These are phyloP conservation scores for Lindbergichthys nudifrons DNA, from an alignment of 2,797 vertebrate genomes.

Conservation along the genomic window DNA sequence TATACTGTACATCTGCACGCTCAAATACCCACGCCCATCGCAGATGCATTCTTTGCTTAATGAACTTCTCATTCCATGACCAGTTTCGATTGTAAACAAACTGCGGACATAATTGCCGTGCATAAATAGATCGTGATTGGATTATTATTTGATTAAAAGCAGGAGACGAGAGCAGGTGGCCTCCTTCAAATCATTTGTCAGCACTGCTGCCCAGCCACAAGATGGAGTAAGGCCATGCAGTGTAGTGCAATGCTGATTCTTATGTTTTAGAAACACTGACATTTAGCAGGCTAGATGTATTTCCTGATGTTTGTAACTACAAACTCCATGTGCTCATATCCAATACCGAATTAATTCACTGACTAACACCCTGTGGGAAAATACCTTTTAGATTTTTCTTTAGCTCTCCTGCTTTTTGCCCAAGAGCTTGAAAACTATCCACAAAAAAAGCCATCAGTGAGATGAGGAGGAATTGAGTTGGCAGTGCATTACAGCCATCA, in stretches of 20 bases:
- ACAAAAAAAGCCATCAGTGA: slow-evolving; percentile 25
- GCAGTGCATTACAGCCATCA: slow-evolving; percentile 54
- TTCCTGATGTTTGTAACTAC: slow-evolving; percentile 5
- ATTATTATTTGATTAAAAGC: slow-evolving; percentile 85
- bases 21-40: neutral
- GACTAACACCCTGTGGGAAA: slow-evolving; percentile 31
- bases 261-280: slow-evolving; percentile 3
- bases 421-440: slow-evolving; percentile 42
- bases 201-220: slow-evolving; percentile 47
- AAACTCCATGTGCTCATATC: slow-evolving; percentile 12
- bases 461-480: slow-evolving; percentile 26
- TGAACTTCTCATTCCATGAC: slow-evolving; percentile 78
- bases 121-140: slow-evolving; percentile 81
- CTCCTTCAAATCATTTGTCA: slow-evolving; percentile 50
- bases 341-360: slow-evolving; percentile 28
- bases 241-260: neutral
- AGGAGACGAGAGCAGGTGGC: slow-evolving; percentile 80
- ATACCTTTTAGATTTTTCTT: slow-evolving; percentile 37
- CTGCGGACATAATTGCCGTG: slow-evolving; percentile 74
- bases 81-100: slow-evolving; percentile 81
- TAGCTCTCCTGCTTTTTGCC: slow-evolving; percentile 21
- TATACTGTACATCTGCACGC: slow-evolving; percentile 1
- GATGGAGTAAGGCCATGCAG: slow-evolving; percentile 45
- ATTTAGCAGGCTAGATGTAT: neutral
- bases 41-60: slow-evolving; percentile 68